A percentile compares a stretch with the other conserved stretches of the same genome.
Conservation (phyloP, 2,797 vertebrate species). For the Percopsis omiscomaycus region DNA sequence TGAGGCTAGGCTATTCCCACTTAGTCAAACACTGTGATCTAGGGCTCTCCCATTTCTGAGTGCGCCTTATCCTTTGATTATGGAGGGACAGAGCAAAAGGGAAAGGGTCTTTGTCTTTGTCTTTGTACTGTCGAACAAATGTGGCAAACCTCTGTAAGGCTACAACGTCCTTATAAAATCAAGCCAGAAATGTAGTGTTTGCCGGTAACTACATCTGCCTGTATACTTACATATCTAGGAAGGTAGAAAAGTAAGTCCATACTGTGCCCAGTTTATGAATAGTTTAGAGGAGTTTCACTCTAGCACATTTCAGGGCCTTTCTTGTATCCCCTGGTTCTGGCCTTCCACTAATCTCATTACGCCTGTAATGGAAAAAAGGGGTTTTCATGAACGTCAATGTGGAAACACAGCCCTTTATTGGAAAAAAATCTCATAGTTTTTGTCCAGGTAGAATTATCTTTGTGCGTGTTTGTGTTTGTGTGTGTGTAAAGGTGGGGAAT, state of each 20-base stretch:
- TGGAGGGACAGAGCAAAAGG: no score
- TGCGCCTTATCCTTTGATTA: no score
- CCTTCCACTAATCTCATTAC: conserved; percentile 50
- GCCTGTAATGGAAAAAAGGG: conserved; percentile 31
- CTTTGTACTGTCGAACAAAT: conserved; percentile 2
- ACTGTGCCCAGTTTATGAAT: conserved; percentile 47
- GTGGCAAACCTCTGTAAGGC: conserved; percentile 30
- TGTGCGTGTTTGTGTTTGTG: conserved; percentile 9
- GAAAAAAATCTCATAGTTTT: conserved; percentile 27
- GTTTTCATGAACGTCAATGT: conserved; percentile 4
- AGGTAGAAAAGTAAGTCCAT: no score
- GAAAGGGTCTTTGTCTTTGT: not conserved
- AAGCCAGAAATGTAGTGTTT: conserved; percentile 30
- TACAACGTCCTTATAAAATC: conserved; percentile 37
- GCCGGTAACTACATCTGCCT: conserved; percentile 17
- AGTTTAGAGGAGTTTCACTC: conserved; percentile 56
- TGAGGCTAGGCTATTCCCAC: no score
- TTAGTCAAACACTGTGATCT: no score
- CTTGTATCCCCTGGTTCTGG: conserved; percentile 47
- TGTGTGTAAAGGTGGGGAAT: not conserved
- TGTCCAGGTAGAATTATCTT: conserved; percentile 33
- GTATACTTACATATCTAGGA: no score
- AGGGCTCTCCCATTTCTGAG: no score
- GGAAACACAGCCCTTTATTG: conserved; percentile 28
- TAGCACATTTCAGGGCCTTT: conserved; percentile 53